A percentile compares a stretch with the other conserved stretches of the same genome.
Evolutionary conservation across 2,888 invertebrate species (phyloP).

Genomic region (Sabatieria punctata): DNA sequence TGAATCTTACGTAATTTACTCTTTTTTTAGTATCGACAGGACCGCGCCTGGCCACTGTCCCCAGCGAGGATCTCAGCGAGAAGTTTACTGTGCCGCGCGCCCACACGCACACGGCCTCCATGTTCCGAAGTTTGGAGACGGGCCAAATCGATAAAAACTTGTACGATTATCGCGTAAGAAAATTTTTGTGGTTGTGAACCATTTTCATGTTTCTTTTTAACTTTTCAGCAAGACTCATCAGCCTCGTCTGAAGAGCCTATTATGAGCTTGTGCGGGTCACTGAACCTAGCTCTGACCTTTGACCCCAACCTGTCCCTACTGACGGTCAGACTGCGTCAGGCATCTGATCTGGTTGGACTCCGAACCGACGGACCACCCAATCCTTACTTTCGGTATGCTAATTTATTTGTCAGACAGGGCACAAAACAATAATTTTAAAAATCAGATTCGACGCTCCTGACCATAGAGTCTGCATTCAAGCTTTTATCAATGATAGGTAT

Average conservation of each 20-base stretch:
- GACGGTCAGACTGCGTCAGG: slow-evolving; percentile 48
- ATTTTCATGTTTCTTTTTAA: no score
- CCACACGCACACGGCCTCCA: slow-evolving; percentile 12
- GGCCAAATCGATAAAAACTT: slow-evolving; percentile 25
- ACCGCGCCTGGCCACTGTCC: no score
- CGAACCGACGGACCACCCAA: slow-evolving; percentile 12
- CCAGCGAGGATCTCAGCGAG: no score
- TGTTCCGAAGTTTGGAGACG: slow-evolving; percentile 24
- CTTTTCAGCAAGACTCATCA: slow-evolving; percentile 8
- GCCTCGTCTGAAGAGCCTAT: slow-evolving; percentile 13
- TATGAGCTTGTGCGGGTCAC: slow-evolving; percentile 38
- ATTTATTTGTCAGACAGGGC: no score
- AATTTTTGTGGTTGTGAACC: no score
- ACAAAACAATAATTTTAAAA: no score
- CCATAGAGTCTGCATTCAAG: no score
- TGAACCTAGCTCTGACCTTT: slow-evolving; percentile 46
- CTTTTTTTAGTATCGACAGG: no score
- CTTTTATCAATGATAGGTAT: no score
- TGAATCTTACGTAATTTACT: no score
- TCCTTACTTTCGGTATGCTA: slow-evolving; percentile 11
- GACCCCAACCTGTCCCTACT: slow-evolving; percentile 48
- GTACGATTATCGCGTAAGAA: slow-evolving; percentile 19
- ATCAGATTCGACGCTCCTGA: no score
- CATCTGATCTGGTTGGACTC: slow-evolving; percentile 35
- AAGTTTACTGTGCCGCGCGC: not conserved